These are phyloP conservation scores for Prochilodus magdalenae DNA, from an alignment of 2,113 vertebrate species.

Conservation along the genomic window DNA sequence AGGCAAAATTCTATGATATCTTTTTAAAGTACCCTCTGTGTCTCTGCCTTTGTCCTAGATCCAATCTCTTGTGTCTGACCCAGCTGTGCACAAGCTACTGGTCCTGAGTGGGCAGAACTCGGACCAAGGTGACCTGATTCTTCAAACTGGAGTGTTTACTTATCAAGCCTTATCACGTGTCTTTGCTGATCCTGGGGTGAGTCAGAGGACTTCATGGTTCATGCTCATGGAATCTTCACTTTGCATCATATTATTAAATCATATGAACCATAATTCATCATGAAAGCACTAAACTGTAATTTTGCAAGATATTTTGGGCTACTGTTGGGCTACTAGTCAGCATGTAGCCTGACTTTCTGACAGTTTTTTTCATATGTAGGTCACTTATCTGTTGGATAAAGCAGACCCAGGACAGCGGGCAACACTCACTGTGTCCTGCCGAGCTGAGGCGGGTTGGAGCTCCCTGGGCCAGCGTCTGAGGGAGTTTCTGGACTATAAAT, in stretches of 20 bases:
- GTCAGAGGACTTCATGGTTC: conserved; percentile 53
- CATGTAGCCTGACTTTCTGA: conserved; percentile 34
- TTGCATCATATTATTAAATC: background rate
- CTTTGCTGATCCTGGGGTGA: conserved; percentile 87
- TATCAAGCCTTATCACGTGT: conserved; percentile 84
- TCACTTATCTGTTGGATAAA: conserved; percentile 84
- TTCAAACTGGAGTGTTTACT: conserved; percentile 90
- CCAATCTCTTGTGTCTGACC: conserved; percentile 85
- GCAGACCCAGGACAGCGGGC: conserved; percentile 83
- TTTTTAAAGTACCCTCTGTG: conserved; percentile 48
- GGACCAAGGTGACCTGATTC: conserved; percentile 90
- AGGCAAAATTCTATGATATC: background rate
- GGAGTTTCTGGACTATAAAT: conserved; percentile 80
- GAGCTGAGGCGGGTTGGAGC: conserved; percentile 91
- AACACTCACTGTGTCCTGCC: conserved; percentile 90
- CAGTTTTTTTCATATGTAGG: conserved; percentile 75
- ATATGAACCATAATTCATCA: too few relatives aligned
- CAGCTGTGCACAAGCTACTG: conserved; percentile 90
- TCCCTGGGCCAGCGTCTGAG: conserved; percentile 82
- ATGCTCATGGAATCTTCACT: background rate
- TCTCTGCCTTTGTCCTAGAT: conserved; percentile 78
- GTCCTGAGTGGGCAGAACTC: conserved; percentile 92
- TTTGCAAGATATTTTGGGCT: background rate
- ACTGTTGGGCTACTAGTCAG: conserved; percentile 9
- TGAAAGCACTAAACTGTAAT: background rate